Base-by-base conservation (phyloP, 2,113 vertebrate genomes). In the Mus spicilegus region DNA sequence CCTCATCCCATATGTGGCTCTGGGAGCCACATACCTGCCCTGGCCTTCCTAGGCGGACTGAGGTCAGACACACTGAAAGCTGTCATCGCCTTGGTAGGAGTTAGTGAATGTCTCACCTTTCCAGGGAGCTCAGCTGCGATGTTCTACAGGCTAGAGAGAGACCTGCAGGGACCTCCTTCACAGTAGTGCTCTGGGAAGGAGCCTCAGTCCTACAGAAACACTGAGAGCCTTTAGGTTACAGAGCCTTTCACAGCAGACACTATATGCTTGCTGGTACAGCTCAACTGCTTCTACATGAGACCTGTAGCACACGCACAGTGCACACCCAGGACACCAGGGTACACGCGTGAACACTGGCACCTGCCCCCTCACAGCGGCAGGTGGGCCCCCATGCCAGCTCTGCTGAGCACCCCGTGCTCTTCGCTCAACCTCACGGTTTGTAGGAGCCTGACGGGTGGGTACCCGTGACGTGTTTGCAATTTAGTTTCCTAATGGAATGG, bases 351-450 rank as follows among this genome's bases (percentile, higher is more conserved):
- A 65, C 30, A 4, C 8, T 19, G 11, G 13, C 7, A 3, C 14
- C 16, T 42, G 73, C 56, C 42, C 20, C 78, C 61, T 73, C 28
- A n/a, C 3, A 11, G n/a, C 16, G 0, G 30, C 39, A 16, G 46
- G 2, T 3, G 0, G 46, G 12, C 33, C 33, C 54, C 19, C 4
- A 1, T 22, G 19, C 28, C 42, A 0, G 54, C 76, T 3, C 70
- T 17, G 1, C 26, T 13, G 65, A 49, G 77, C 5, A 58, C 39
- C 24, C 58, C 11, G 1, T 2, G 12, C 78, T 85, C 65, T 51
- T 84, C 26, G 14, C 54, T 75, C 49, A 30, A 14, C 26, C 42
- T 70, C 22, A 69, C 14, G 22, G 54, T 30, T 75, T 80, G 51
- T 3, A 85, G 46, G 90, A 51, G 36, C 54, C 20, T 42, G 42